Evolutionary conservation across 2,797 vertebrate genomes (phyloP).

Genomic region (Balearica regulorum): DNA sequence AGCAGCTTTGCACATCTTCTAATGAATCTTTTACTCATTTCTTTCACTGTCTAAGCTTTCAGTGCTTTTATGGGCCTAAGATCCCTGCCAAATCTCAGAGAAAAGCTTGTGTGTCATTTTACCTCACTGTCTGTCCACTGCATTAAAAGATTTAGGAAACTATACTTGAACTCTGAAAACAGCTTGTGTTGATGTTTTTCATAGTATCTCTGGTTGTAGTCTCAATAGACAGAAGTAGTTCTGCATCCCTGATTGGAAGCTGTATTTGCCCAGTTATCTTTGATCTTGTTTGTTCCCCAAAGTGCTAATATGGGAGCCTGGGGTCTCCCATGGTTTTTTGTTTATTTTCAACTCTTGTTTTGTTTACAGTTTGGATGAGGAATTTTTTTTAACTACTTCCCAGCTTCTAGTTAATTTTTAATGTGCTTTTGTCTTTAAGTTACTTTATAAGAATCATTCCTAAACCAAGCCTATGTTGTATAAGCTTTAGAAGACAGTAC

Average conservation of each 20-base stretch:
- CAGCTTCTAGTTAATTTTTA: neutral
- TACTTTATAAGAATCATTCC: neutral
- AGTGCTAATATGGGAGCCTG: neutral
- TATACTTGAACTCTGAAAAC: neutral
- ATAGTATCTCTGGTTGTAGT: neutral
- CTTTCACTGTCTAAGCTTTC: neutral
- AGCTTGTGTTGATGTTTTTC: neutral
- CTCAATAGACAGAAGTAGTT: neutral
- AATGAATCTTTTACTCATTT: neutral
- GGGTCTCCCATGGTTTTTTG: neutral
- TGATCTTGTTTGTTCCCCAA: neutral
- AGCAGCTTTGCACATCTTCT: neutral
- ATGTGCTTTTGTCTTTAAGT: neutral
- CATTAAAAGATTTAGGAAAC: neutral
- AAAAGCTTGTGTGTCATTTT: neutral
- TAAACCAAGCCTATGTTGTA: neutral
- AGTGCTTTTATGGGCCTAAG: neutral
- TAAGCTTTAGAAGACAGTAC: neutral
- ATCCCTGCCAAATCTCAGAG: neutral
- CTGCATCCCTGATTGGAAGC: neutral
- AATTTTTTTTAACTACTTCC: neutral
- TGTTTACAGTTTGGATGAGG: neutral
- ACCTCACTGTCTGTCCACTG: neutral
- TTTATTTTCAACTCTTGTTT: neutral
- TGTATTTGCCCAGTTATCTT: neutral